Evolutionary conservation across 1,140 invertebrate genomes (phyloP).

Genomic region (Drosophila pectinifera): DNA sequence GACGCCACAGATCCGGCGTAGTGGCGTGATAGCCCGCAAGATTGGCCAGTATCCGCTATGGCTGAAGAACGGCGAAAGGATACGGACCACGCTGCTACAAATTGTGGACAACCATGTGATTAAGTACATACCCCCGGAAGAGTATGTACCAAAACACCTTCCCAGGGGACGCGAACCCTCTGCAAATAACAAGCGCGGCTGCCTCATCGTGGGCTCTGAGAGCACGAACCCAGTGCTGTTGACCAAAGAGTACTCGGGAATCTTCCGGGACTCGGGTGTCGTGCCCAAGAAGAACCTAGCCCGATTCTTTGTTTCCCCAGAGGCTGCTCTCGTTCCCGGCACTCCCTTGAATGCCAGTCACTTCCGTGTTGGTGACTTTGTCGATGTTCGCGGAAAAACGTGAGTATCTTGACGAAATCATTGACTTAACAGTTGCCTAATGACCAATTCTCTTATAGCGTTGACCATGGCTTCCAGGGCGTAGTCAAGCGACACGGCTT

Average conservation of each 20-base stretch:
- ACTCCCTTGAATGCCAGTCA: slow-evolving; percentile 95
- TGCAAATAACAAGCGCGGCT: slow-evolving; percentile 87
- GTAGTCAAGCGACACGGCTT: slow-evolving; percentile 98
- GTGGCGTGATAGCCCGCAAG: slow-evolving; percentile 96
- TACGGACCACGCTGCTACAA: slow-evolving; percentile 93
- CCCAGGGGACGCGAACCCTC: slow-evolving; percentile 72
- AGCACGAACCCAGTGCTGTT: slow-evolving; percentile 93
- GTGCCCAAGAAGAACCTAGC: slow-evolving; percentile 94
- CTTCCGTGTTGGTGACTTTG: slow-evolving; percentile 95
- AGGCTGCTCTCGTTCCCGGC: slow-evolving; percentile 94
- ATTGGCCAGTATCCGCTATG: slow-evolving; percentile 97
- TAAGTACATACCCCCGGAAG: slow-evolving; percentile 94
- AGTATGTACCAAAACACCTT: slow-evolving; percentile 88
- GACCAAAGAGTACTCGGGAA: slow-evolving; percentile 94
- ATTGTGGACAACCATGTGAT: slow-evolving; percentile 98
- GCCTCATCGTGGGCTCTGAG: slow-evolving; percentile 95
- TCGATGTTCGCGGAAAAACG: slow-evolving; percentile 97
- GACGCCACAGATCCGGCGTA: slow-evolving; percentile 88
- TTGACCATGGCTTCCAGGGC: slow-evolving; percentile 98
- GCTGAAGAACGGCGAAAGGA: slow-evolving; percentile 93
- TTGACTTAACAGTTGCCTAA: not conserved
- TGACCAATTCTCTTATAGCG: slow-evolving; percentile 85
- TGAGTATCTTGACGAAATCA: slow-evolving; percentile 85
- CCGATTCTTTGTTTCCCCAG: slow-evolving; percentile 94
- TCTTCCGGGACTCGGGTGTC: slow-evolving; percentile 95